Conservation (phyloP, 2,797 vertebrate genomes). For the Tiaroga cobitis region DNA sequence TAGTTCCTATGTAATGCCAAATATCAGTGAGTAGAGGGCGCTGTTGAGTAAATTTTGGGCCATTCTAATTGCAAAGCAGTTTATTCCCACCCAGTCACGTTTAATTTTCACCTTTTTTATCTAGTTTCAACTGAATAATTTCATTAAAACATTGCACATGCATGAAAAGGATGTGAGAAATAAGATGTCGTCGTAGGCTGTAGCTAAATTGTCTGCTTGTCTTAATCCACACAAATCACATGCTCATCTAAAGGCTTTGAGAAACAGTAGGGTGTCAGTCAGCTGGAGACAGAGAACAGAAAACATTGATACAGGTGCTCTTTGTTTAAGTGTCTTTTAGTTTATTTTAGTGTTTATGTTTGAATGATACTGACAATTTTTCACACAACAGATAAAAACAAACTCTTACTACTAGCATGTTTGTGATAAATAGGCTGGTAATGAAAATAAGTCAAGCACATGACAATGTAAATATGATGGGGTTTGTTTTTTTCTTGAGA, state of each 20-base stretch:
- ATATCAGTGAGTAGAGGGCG: neutral
- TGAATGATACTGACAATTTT: slow-evolving; percentile 34
- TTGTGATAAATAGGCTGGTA: neutral
- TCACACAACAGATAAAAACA: slow-evolving; percentile 19
- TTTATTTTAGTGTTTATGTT: slow-evolving; percentile 35
- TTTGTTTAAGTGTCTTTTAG: slow-evolving; percentile 12
- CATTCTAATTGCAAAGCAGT: neutral
- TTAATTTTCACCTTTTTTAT: neutral
- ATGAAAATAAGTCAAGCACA: slow-evolving; percentile 17
- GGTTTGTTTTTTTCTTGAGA: neutral
- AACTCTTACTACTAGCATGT: neutral
- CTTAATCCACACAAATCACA: neutral
- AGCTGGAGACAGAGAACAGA: slow-evolving; percentile 18
- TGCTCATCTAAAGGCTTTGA: slow-evolving; percentile 1
- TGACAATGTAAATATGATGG: slow-evolving; percentile 1
- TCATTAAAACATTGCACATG: neutral
- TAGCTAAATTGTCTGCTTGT: no score
- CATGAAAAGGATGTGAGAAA: neutral
- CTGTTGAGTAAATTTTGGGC: neutral
- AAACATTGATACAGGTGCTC: neutral
- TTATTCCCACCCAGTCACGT: neutral
- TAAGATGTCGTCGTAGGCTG: neutral
- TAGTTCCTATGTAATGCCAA: neutral
- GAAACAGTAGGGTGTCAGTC: slow-evolving; percentile 10
- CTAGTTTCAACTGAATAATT: neutral